phyloP scores from a whole-genome alignment of 2,113 vertebrate genomes.

The Lepisosteus osseus region DNA sequence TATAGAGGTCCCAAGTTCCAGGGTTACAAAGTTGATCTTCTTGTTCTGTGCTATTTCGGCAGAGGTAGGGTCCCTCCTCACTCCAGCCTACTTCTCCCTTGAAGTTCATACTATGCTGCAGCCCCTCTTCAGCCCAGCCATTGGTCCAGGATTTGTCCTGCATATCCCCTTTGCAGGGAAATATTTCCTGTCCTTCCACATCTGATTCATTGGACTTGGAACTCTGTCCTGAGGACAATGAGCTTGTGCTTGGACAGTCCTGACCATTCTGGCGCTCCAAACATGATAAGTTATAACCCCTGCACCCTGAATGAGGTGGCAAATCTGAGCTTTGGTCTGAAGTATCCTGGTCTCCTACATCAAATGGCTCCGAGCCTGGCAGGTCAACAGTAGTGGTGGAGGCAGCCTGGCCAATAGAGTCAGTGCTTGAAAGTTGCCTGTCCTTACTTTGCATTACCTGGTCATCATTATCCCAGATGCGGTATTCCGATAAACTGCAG shows the following conservation, averaged over 20 bases:
- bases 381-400: slow-evolving; percentile 36
- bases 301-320: slow-evolving; percentile 36
- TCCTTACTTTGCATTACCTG: neutral
- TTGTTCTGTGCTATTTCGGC: slow-evolving; percentile 47
- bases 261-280: slow-evolving; percentile 52
- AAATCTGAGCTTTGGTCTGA: slow-evolving; percentile 56
- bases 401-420: neutral
- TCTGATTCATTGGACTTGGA: slow-evolving; percentile 61
- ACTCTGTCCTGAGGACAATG: slow-evolving; percentile 65
- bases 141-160: slow-evolving; percentile 27
- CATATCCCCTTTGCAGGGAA: too few species aligned
- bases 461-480: neutral
- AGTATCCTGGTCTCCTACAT: slow-evolving; percentile 38
- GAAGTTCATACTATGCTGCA: slow-evolving; percentile 36
- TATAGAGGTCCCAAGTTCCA: slow-evolving; percentile 43
- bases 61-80: slow-evolving; percentile 56
- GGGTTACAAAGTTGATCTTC: slow-evolving; percentile 34
- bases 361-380: slow-evolving; percentile 32
- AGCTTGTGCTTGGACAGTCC: slow-evolving; percentile 60
- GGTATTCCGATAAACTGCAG: slow-evolving; percentile 7
- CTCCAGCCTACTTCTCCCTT: slow-evolving; percentile 53
- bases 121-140: slow-evolving; percentile 40
- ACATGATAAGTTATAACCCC: slow-evolving; percentile 49
- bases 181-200: slow-evolving; percentile 32
- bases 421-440: neutral